Conservation (phyloP, 2,888 invertebrate species). For the Adineta ricciae region DNA sequence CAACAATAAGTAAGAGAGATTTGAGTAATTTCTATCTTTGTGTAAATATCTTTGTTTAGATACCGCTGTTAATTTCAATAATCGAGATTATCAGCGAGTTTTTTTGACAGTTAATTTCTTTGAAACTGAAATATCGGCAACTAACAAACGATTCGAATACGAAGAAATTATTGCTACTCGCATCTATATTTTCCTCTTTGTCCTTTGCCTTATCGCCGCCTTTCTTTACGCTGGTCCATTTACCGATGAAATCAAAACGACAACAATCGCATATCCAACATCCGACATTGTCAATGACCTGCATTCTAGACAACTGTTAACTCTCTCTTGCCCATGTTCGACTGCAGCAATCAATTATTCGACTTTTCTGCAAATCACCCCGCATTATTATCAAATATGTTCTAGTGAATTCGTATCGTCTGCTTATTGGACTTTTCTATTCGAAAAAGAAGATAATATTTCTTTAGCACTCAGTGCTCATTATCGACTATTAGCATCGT, state of each 20-base stretch:
- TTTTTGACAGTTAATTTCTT: background rate
- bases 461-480: background rate
- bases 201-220: background rate
- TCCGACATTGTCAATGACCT: background rate
- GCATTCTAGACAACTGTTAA: background rate
- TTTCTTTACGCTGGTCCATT: background rate
- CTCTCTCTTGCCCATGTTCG: background rate
- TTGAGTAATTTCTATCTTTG: background rate
- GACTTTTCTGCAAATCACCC: background rate
- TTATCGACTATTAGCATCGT: background rate
- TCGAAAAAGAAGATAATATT: background rate
- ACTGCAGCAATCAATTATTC: background rate
- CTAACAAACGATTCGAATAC: background rate
- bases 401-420: background rate
- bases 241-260: background rate
- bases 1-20: background rate
- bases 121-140: background rate
- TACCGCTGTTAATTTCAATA: background rate
- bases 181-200: background rate
- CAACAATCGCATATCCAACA: background rate
- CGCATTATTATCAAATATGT: background rate
- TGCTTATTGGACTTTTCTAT: background rate
- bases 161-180: background rate
- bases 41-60: background rate
- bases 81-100: background rate